These are phyloP conservation scores for Penelope pileata DNA, from an alignment of 2,113 vertebrate genomes.

Conservation along the genomic window DNA sequence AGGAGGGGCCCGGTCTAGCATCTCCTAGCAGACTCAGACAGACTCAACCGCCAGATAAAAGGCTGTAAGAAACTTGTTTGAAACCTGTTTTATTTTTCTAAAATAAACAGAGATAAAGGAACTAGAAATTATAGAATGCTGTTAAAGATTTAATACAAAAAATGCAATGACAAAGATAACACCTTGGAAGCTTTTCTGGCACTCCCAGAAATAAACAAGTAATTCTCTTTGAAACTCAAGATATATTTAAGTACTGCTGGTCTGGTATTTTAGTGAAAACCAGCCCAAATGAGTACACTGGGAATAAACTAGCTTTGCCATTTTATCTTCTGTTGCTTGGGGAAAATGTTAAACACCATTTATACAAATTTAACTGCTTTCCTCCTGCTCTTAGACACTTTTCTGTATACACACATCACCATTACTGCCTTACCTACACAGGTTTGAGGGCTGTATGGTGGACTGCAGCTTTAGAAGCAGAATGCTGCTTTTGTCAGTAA, in stretches of 20 bases:
- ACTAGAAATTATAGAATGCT: neutral
- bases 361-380: neutral
- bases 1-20: neutral
- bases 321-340: neutral
- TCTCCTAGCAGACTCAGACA: neutral
- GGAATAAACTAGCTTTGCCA: neutral
- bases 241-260: neutral
- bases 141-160: neutral
- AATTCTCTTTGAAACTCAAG: neutral
- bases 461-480: neutral
- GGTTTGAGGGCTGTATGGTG: fast-evolving
- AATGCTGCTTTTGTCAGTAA: neutral
- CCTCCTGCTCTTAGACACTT: neutral
- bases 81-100: neutral
- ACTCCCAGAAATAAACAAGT: neutral
- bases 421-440: fast-evolving
- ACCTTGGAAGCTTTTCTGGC: neutral
- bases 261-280: neutral
- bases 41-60: neutral
- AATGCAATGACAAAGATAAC: neutral
- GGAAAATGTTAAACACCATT: neutral
- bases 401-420: fast-evolving
- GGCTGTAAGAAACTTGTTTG: neutral
- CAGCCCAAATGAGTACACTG: neutral
- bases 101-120: neutral